Percentiles rank a stretch among this genome's conserved stretches.
These are phyloP conservation scores for Grus americana DNA, from an alignment of 2,113 vertebrate genomes.

Conservation along the genomic window DNA sequence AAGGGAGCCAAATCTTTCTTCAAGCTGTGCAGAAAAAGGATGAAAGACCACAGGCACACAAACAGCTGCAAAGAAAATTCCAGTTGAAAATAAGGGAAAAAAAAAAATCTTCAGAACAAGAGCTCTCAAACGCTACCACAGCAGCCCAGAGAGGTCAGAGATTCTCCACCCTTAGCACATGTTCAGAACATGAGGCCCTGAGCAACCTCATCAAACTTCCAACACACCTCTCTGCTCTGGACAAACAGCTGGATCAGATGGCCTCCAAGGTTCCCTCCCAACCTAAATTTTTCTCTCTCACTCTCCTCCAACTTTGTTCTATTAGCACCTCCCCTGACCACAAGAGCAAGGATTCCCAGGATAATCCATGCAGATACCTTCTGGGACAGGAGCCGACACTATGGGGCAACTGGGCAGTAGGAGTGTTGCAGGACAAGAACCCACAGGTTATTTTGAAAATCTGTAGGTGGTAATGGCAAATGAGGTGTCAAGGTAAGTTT, in stretches of 20 bases:
- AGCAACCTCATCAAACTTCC: not conserved
- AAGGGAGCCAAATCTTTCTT: not conserved
- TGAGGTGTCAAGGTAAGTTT: not conserved
- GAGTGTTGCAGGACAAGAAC: not conserved
- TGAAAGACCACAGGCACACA: not conserved
- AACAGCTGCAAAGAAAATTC: not conserved
- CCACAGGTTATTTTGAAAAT: not conserved
- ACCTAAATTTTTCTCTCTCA: not conserved
- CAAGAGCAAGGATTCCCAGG: not conserved
- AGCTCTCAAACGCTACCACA: not conserved
- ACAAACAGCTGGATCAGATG: not conserved
- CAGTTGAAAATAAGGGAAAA: not conserved
- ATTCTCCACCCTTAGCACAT: not conserved
- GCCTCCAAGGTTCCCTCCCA: not conserved
- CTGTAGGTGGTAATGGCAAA: not conserved
- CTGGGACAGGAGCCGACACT: not conserved
- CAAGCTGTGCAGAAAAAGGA: not conserved
- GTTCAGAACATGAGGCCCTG: not conserved
- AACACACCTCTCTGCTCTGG: not conserved
- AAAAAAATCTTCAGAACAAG: not conserved
- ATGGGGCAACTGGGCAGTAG: not conserved
- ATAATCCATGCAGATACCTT: not conserved
- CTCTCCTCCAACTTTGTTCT: not conserved
- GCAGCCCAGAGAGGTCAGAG: not conserved
- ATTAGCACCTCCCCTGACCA: not conserved